Evolutionary conservation across 2,113 vertebrate genomes (phyloP), one percentile per base, ranked within the genome.

Genomic region (Colinus virginianus): DNA sequence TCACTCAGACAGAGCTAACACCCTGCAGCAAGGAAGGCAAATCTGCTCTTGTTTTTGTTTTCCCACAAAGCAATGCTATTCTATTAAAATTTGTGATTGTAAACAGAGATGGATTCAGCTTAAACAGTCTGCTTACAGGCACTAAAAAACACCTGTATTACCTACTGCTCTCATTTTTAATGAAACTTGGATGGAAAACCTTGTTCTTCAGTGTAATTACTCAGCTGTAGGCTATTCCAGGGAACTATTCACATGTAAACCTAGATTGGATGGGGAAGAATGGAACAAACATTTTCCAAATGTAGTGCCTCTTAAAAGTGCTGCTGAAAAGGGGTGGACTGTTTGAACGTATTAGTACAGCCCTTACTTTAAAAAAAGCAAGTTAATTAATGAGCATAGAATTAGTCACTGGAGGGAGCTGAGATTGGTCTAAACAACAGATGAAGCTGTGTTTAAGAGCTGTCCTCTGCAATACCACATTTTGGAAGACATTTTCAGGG

Each of bases 401-500:
- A 56, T 16, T 82, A 25, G 46, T 45, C 61, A 19, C 36, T 45
- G n/a, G 32, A 64, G 43, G 13, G 36, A 63, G 9, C 17, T 63
- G 64, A 17, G 38, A 55, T 58, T 75, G 9, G 13, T 59, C 42
- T 53, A 32, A 32, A 30, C 53, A 63, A 4, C 34, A 46, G 38
- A 17, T 9, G 46, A 14, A 85, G 34, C 9, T 34, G 9, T 2
- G 1, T 19, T 14, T 26, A 38, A 68, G 7, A 4, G 0, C 2
- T 66, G 36, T 22, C 26, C 10, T 48, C 74, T 51, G 38, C 46
- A 26, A 4, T 4, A 1, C 13, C 1, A 3, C 68, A 10, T 9
- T 84, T 20, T 76, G 20, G 71, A 62, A 75, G 84, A 58, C 3
- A 1, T 32, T 58, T 43, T 48, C 3, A 32, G 36, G 5, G 69